These are phyloP conservation scores for Abramis brama DNA, from an alignment of 2,113 vertebrate species.

Conservation along the genomic window DNA sequence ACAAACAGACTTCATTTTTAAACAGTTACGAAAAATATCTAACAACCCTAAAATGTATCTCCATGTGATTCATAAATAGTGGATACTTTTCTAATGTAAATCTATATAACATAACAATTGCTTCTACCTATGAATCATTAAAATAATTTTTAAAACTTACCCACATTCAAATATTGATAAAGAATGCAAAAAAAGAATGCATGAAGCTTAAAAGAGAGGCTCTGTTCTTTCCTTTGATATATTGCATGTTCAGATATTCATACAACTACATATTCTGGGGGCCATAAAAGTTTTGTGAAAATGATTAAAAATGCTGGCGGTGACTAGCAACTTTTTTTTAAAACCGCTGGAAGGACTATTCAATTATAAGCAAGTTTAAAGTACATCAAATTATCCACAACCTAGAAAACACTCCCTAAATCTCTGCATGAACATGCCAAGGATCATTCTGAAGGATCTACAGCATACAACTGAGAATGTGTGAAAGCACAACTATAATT, in stretches of 20 bases:
- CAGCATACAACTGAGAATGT: slow-evolving; percentile 5
- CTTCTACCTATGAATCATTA: not conserved
- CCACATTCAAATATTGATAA: no score
- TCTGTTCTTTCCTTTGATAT: no score
- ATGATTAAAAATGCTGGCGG: no score
- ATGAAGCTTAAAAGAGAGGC: no score
- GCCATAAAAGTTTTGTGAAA: no score
- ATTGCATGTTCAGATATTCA: no score
- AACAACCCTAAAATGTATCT: not conserved
- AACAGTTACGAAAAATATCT: not conserved
- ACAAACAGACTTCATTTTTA: slow-evolving; percentile 25
- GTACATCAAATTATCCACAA: not conserved
- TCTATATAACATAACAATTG: not conserved
- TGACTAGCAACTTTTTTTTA: no score
- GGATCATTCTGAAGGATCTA: not conserved
- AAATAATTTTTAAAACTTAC: not conserved
- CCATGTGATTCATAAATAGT: not conserved
- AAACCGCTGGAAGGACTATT: not conserved
- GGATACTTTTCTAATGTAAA: not conserved
- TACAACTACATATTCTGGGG: no score
- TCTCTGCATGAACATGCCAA: not conserved
- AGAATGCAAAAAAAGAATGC: no score
- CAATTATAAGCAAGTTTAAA: slow-evolving; percentile 11
- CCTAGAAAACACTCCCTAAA: not conserved
- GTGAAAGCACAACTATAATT: slow-evolving; percentile 14